Evolutionary conservation across 2,113 vertebrate genomes (phyloP).

Genomic region (Nerophis ophidion): DNA sequence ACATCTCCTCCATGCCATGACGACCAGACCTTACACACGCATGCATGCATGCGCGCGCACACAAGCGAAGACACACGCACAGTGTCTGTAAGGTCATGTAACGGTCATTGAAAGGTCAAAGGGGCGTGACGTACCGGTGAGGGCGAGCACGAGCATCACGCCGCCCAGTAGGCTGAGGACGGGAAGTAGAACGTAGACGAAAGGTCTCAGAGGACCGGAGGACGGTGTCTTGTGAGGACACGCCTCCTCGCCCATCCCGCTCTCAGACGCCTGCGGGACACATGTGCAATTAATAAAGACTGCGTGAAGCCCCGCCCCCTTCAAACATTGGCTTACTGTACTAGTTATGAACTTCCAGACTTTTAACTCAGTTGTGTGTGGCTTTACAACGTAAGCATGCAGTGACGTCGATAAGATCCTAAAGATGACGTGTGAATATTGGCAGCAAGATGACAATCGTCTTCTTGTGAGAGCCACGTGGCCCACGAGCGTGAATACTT

Average conservation of each 20-base stretch:
- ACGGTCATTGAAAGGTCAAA: not conserved
- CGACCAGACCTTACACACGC: conserved; percentile 4
- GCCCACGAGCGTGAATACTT: conserved; percentile 11
- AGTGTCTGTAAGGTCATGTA: not conserved
- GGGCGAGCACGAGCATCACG: conserved; percentile 42
- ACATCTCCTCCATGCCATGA: conserved; percentile 37
- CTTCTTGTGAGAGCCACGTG: not conserved
- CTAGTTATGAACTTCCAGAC: too few species aligned
- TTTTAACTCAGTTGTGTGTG: too few species aligned
- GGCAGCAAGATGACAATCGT: too few species aligned
- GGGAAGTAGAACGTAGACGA: conserved; percentile 59
- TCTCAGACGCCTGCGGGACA: conserved; percentile 22
- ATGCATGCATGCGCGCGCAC: not conserved
- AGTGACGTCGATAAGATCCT: too few species aligned
- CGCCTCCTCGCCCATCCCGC: conserved; percentile 36
- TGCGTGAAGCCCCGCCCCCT: not conserved
- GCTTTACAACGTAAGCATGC: too few species aligned
- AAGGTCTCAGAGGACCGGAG: conserved; percentile 42
- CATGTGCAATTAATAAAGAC: not conserved
- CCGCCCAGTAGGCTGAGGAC: conserved; percentile 42
- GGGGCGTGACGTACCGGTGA: conserved; percentile 35
- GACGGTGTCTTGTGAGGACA: conserved; percentile 52
- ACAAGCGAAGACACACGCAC: not conserved
- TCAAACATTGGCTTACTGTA: too few species aligned
- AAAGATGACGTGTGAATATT: too few species aligned